Percentiles rank a stretch among this genome's conserved stretches.
Conservation (phyloP, 2,797 vertebrate genomes). For the Tarsius wallacei region DNA sequence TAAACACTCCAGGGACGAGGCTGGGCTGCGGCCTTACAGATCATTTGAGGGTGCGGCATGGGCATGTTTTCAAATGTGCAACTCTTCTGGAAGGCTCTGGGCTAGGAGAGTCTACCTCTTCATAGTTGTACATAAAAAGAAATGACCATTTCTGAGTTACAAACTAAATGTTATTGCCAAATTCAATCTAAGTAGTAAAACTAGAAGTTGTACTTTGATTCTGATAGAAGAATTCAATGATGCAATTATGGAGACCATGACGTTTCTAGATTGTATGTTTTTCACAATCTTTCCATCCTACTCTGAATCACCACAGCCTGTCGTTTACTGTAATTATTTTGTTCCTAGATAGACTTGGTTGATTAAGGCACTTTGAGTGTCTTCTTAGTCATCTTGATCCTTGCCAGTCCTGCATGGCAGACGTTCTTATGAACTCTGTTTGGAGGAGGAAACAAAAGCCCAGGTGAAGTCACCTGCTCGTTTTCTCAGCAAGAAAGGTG, state of each 20-base stretch:
- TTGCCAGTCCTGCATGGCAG: fast-evolving
- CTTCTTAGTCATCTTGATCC: fast-evolving
- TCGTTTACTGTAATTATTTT: neutral
- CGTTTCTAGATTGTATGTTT: neutral
- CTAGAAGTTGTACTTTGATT: neutral
- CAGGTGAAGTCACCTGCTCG: neutral
- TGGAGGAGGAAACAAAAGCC: neutral
- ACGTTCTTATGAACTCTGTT: fast-evolving
- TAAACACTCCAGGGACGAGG: no score
- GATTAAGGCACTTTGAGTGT: fast-evolving
- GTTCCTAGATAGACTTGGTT: neutral
- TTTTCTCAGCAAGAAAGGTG: neutral
- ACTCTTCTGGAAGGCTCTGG: neutral
- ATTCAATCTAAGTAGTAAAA: neutral
- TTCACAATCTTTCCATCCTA: neutral
- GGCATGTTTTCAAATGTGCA: neutral
- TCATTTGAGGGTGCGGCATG: no score
- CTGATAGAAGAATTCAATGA: neutral
- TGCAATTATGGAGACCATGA: neutral
- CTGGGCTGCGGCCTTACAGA: fast-evolving
- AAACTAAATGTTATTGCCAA: neutral
- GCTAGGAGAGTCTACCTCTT: neutral
- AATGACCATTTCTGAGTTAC: neutral
- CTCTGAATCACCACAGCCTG: neutral
- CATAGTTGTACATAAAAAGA: neutral